Base-by-base conservation (phyloP, 92 coral and sea anemone genomes). In the Bergia sp. region DNA sequence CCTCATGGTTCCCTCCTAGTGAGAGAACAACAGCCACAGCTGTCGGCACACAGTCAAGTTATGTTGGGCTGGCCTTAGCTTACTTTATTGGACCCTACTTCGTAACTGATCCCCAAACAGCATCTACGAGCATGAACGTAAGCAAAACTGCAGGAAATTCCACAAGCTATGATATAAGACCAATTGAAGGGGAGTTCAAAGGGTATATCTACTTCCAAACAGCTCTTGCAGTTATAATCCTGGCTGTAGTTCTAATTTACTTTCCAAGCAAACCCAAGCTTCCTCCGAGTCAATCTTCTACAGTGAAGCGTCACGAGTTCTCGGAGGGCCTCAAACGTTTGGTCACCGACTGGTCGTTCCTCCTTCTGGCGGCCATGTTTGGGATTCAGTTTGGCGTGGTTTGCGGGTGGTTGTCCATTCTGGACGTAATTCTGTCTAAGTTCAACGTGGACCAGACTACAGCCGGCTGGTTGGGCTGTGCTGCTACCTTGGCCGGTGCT, bases 281-380 rank as follows among this genome's bases (percentile, higher is more conserved):
- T 0, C 98, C 98, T 2, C 98, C 98, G 55, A 93, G 96, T n/a
- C 79, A 42, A 4, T 92, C 98, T 23, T 89, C 96, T 7, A 49
- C 87, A 29, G 77, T 16, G 4, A 69, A 83, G 49, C 87, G 87
- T 11, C 87, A 83, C 8, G 87, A 83, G 8, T 67, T 83, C 29
- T 15, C 73, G 7, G 87, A 83, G 43, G 87, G 87, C 42, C 61
- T 83, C 5, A 83, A 83, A 23, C 77, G 55, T 45, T 29, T 83
- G 58, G n/a, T 69, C 43, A 66, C 77, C 7, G 23, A 83, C 23
- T 38, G 77, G 10, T 69, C 87, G 11, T 83, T 66, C 40, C 21
- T 69, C 37, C 77, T 83, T 20, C 78, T 83, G 18, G 77, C 87
- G 15, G 43, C 77, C 53, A 69, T 67, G 87, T 83, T 83, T 67